A percentile compares a stretch with the other conserved stretches of the same genome.
phyloP scores from a whole-genome alignment of 2,888 invertebrate genomes.

The Anodontia alba region DNA sequence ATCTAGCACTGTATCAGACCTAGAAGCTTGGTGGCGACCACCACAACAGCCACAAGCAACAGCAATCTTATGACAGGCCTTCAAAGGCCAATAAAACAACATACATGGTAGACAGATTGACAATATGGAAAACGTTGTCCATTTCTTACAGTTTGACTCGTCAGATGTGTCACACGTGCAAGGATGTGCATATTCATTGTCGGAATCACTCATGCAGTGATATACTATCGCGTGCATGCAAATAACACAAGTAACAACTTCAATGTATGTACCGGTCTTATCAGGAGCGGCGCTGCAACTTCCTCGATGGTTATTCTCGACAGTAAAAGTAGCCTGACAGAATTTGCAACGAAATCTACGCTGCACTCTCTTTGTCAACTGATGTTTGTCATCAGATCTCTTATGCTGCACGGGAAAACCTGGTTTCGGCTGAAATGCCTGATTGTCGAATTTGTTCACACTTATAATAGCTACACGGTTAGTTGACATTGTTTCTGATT shows the following conservation, averaged over 20 bases:
- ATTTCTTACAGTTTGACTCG: background rate
- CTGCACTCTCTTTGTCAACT: background rate
- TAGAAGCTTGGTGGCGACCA: background rate
- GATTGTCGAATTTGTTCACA: background rate
- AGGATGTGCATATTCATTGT: background rate
- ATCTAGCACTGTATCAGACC: background rate
- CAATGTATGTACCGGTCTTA: background rate
- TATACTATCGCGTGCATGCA: background rate
- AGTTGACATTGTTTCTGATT: background rate
- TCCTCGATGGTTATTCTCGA: background rate
- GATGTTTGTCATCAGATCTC: background rate
- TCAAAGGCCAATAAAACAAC: slow-evolving; percentile 12
- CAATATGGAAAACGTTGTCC: background rate
- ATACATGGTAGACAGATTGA: background rate
- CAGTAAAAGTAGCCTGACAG: background rate
- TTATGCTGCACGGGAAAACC: background rate
- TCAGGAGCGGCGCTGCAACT: background rate
- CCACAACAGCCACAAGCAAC: background rate
- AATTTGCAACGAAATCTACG: background rate
- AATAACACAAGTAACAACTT: background rate
- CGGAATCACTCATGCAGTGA: background rate
- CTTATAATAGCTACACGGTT: background rate
- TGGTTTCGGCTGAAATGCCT: background rate
- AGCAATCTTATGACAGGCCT: background rate
- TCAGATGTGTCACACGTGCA: background rate